Evolutionary conservation across 2,113 vertebrate genomes (phyloP).

Genomic region (Lophochroa leadbeateri): DNA sequence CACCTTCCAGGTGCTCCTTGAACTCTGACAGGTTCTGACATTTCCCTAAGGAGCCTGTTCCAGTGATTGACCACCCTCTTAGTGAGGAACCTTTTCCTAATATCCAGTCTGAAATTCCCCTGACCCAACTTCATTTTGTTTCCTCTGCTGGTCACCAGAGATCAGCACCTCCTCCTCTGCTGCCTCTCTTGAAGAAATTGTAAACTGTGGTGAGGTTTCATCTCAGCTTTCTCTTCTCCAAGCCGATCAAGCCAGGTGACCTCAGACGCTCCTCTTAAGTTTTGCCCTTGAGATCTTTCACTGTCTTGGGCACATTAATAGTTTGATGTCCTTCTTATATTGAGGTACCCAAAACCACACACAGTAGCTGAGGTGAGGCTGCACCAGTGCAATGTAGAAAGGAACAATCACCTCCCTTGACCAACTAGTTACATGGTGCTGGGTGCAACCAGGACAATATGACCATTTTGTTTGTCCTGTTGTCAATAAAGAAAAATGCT

Average conservation of each 20-base stretch:
- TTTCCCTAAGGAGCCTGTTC: too few relatives aligned
- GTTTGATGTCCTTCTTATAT: neutral
- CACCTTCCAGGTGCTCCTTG: too few relatives aligned
- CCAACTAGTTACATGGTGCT: neutral
- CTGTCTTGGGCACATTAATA: neutral
- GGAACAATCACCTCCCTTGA: accelerated
- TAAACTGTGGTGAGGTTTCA: neutral
- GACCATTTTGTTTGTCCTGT: neutral
- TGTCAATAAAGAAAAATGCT: neutral
- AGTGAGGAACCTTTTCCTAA: too few relatives aligned
- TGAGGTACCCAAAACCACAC: neutral
- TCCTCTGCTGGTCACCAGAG: too few relatives aligned
- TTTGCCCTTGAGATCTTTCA: neutral
- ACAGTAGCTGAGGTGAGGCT: accelerated
- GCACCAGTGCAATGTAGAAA: neutral
- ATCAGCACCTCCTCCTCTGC: neutral
- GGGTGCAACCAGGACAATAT: neutral
- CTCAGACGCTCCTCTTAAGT: neutral
- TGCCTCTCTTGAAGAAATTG: neutral
- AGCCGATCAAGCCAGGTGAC: neutral
- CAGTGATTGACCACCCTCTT: too few relatives aligned
- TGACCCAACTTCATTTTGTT: too few relatives aligned
- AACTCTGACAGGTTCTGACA: too few relatives aligned
- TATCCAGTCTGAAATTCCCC: too few relatives aligned
- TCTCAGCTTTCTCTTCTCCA: neutral